A percentile compares a stretch with the other conserved stretches of the same genome.
These are phyloP conservation scores for Ramphastos sulfuratus DNA, from an alignment of 2,113 vertebrate species.

Conservation along the genomic window DNA sequence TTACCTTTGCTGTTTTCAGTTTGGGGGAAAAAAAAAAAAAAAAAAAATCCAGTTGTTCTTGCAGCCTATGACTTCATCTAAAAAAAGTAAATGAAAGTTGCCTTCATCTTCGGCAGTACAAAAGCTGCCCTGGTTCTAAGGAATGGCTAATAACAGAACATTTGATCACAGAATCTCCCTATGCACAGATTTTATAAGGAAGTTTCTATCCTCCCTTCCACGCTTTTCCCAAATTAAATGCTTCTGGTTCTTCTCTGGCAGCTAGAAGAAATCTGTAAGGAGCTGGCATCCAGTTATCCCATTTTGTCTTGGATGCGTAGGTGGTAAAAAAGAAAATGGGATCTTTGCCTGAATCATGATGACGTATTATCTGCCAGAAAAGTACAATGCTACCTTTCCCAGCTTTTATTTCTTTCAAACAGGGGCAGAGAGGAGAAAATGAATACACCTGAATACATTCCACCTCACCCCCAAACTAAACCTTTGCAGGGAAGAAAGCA, in stretches of 20 bases:
- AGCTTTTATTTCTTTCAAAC: not conserved
- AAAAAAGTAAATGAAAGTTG: not conserved
- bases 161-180: not conserved
- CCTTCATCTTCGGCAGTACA: not conserved
- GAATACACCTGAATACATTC: not conserved
- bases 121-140: not conserved
- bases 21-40: not conserved
- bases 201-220: not conserved
- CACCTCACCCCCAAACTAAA: not conserved
- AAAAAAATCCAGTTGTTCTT: not conserved
- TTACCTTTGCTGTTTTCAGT: not conserved
- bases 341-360: conserved; percentile 24
- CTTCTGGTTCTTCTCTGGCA: not conserved
- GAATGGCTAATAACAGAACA: not conserved
- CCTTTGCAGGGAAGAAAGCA: not conserved
- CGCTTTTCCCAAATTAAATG: not conserved
- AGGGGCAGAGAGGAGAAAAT: not conserved
- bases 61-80: not conserved
- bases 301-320: conserved; percentile 22
- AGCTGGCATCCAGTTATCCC: conserved; percentile 13
- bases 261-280: not conserved
- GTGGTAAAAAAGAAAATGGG: conserved; percentile 32
- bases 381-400: not conserved
- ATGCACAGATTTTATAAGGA: not conserved
- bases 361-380: not conserved